These are phyloP conservation scores for Stomatorhinus ivindoensis DNA, from an alignment of 2,113 vertebrate species.

Conservation along the genomic window DNA sequence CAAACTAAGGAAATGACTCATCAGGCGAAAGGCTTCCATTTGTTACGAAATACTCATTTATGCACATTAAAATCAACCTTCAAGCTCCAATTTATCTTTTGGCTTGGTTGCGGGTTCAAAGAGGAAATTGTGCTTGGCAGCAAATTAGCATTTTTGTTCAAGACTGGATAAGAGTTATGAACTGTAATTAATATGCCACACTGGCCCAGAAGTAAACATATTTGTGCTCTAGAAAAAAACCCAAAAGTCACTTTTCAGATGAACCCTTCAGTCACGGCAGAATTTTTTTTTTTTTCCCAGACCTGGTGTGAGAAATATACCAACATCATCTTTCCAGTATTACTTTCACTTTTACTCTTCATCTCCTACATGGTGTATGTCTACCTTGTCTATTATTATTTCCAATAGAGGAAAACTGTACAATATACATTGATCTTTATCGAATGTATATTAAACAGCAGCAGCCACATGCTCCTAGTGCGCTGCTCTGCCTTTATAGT, in stretches of 20 bases:
- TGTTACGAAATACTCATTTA: neutral
- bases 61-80: neutral
- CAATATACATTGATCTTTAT: neutral
- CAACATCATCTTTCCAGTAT: neutral
- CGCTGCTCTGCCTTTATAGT: constrained; percentile 8
- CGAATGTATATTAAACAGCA: neutral
- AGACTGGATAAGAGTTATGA: neutral
- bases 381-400: neutral
- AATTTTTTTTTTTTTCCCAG: neutral
- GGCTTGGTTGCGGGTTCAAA: neutral
- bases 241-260: neutral
- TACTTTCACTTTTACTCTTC: neutral
- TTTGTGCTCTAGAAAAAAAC: neutral
- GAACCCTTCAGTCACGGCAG: neutral
- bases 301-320: neutral
- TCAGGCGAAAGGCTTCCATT: neutral
- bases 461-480: neutral
- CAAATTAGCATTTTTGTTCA: neutral
- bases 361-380: neutral
- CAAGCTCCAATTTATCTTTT: neutral
- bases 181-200: neutral
- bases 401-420: neutral
- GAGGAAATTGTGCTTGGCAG: constrained; percentile 4
- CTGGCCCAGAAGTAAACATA: neutral
- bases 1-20: neutral